Percentiles rank a stretch among this genome's conserved stretches.
These are phyloP conservation scores for Octopus bimaculoides DNA, from an alignment of 1,140 invertebrate genomes.

Conservation along the genomic window DNA sequence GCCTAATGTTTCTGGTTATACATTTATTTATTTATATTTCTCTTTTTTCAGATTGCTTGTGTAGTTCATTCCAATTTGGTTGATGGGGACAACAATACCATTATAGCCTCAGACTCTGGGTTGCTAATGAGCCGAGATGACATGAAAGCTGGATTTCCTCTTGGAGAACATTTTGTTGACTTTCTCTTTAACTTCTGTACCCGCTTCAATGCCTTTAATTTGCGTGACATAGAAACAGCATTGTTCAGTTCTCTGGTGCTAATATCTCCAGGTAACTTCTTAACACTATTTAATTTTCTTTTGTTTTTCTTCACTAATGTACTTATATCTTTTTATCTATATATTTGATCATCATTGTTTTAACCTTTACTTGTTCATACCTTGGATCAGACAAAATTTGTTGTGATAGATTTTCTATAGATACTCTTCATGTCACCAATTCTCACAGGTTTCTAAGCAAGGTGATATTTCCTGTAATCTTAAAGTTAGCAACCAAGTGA, in stretches of 20 bases:
- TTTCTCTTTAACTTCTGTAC: conserved; percentile 98
- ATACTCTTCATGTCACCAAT: too few relatives aligned
- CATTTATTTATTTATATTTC: neutral
- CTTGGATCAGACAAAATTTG: too few relatives aligned
- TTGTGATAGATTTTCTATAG: too few relatives aligned
- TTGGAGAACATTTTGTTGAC: conserved; percentile 73
- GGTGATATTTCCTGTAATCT: too few relatives aligned
- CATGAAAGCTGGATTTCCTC: conserved; percentile 50
- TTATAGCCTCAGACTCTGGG: conserved; percentile 47
- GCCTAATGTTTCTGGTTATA: too few relatives aligned
- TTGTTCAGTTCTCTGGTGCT: conserved; percentile 94
- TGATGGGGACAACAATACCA: conserved; percentile 50
- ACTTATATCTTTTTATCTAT: too few relatives aligned
- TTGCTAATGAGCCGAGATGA: conserved; percentile 48
- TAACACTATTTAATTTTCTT: too few relatives aligned
- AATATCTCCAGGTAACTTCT: conserved; percentile 75
- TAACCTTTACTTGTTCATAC: too few relatives aligned
- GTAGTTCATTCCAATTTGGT: conserved; percentile 54
- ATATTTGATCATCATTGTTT: too few relatives aligned
- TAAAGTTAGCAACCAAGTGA: too few relatives aligned
- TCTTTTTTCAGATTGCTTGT: conserved; percentile 51
- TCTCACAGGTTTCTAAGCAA: too few relatives aligned
- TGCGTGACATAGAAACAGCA: conserved; percentile 88
- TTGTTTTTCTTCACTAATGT: too few relatives aligned
- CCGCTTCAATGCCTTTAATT: conserved; percentile 84